phyloP scores from a whole-genome alignment of 2,113 vertebrate genomes.

The Crotalus tigris region DNA sequence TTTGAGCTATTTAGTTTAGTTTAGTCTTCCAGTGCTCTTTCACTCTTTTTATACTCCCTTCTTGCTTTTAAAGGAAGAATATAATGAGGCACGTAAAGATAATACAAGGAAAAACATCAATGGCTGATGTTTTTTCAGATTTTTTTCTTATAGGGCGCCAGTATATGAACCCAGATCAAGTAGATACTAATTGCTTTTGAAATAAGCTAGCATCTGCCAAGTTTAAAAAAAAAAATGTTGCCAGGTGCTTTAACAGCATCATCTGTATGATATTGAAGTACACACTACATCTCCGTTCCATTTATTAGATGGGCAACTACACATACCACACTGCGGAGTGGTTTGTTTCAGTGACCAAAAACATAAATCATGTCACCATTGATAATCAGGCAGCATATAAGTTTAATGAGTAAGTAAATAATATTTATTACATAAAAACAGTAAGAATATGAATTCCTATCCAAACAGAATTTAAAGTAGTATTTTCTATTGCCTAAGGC shows the following conservation, averaged over 20 bases:
- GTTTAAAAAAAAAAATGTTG: background rate
- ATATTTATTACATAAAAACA: too few relatives aligned
- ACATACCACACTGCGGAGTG: background rate
- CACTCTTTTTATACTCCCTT: background rate
- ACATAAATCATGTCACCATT: background rate
- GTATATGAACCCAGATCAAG: background rate
- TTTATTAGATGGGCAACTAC: background rate
- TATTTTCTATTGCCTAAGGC: background rate
- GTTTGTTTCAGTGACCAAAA: background rate
- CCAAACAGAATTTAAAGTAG: background rate
- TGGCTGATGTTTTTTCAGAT: background rate
- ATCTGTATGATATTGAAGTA: background rate
- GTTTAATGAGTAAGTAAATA: background rate
- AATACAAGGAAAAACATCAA: background rate
- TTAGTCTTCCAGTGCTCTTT: background rate
- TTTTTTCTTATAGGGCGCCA: background rate
- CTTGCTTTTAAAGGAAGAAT: background rate
- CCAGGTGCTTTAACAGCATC: background rate
- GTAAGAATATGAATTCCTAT: too few relatives aligned
- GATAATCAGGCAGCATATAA: background rate
- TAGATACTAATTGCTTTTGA: background rate
- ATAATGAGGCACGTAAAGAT: background rate
- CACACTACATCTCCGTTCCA: background rate
- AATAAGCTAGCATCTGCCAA: background rate
- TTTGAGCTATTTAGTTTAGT: background rate